Base-by-base conservation (phyloP, 2,113 vertebrate genomes). In the Lutjanus erythropterus region DNA sequence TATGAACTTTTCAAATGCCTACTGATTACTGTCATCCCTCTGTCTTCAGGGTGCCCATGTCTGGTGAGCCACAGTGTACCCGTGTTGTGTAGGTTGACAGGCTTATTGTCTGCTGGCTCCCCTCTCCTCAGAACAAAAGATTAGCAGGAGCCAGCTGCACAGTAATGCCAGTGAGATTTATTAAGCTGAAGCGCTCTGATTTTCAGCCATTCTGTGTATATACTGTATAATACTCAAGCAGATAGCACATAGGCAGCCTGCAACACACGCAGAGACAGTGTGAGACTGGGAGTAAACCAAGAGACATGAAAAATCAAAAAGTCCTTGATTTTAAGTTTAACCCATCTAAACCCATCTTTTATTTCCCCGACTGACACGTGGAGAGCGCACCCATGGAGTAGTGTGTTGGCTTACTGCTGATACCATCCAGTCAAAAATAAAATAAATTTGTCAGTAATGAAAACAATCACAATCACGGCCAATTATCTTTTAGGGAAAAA, bases 61-160 rank as follows among this genome's bases (percentile, higher is more conserved):
- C 75, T 53, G 21, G 21, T 15, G 56, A 80, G 29, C 64, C 53
- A 31, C 27, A 42, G 27, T 44, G 55, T 49, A n/a, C 46, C 27
- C 19, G 19, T 33, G 53, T 21, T 75, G 72, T 82, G 69, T 23
- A 56, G 59, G 72, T 62, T 75, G 77, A 35, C 39, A 33, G 55
- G 35, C 69, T 69, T 70, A 53, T 75, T 74, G 70, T 74, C 41
- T 78, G 56, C 35, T n/a, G 25, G 37, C 56, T 68, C 65, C 65
- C 21, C 49, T 66, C 23, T 56, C 23, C 33, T 39, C 29, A 71
- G 27, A 74, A 72, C 29, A 79, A 80, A 86, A 64, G 84, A 86
- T 78, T 70, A 87, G 69, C 29, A 50, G 53, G 21, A 72, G 75
- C 87, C 84, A 84, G 70, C 84, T 83, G 73, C 75, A 64, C 52